These are phyloP conservation scores for Sitodiplosis mosellana DNA, from an alignment of 1,140 invertebrate species.

Conservation along the genomic window DNA sequence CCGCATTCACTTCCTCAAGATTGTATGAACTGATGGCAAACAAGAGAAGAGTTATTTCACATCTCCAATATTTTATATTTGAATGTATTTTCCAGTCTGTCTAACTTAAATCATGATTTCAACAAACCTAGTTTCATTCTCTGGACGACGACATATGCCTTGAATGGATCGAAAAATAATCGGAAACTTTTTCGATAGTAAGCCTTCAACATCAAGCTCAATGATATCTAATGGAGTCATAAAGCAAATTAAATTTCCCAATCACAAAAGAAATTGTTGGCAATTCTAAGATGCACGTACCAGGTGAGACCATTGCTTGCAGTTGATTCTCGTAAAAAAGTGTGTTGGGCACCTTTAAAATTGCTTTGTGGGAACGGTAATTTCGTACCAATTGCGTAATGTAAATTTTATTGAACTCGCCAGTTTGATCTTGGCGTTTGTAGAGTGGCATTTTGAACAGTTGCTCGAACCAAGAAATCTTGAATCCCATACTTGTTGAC, in stretches of 20 bases:
- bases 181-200: constrained; percentile 32
- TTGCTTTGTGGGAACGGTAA: constrained; percentile 39
- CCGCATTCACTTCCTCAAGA: constrained; percentile 38
- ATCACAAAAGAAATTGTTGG: no score
- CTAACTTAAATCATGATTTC: no score
- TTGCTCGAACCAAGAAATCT: constrained; percentile 37
- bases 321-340: constrained; percentile 44
- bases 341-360: constrained; percentile 39
- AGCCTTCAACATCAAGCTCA: no score
- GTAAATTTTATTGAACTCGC: constrained; percentile 33
- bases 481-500: constrained; percentile 28
- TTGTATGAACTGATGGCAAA: constrained; percentile 54
- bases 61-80: no score
- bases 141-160: constrained; percentile 16
- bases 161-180: constrained; percentile 43
- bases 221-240: no score
- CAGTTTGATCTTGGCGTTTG: constrained; percentile 25
- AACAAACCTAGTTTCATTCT: not conserved
- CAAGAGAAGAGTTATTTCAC: constrained; percentile 6
- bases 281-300: not conserved
- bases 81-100: no score
- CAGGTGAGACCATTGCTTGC: constrained; percentile 13
- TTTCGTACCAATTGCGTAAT: constrained; percentile 46
- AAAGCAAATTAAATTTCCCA: no score
- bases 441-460: constrained; percentile 31